A percentile compares a stretch with the other conserved stretches of the same genome.
These are phyloP conservation scores for Notarius quadriscutis DNA, from an alignment of 2,113 vertebrate genomes.

Conservation along the genomic window DNA sequence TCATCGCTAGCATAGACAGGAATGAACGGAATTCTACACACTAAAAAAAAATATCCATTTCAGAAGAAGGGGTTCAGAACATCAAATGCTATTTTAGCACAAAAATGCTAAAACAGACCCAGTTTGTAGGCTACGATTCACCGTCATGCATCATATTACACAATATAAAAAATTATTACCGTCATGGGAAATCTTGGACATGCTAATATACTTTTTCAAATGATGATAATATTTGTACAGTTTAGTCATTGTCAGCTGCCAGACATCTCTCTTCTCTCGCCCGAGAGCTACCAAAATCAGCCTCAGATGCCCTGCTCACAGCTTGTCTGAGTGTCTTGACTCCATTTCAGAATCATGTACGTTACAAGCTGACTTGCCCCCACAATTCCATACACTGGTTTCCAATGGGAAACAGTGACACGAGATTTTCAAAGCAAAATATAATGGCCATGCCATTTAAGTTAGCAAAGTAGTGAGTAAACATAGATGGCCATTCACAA, in stretches of 20 bases:
- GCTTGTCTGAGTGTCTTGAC: neutral
- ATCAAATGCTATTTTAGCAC: neutral
- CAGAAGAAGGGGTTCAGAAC: slow-evolving; percentile 5
- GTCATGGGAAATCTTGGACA: neutral
- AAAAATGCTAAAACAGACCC: neutral
- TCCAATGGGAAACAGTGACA: neutral
- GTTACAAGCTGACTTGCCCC: neutral
- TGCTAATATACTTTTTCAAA: neutral
- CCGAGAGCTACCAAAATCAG: neutral
- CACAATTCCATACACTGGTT: neutral
- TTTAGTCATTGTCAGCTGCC: neutral
- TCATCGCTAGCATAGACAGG: neutral
- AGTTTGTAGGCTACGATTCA: slow-evolving; percentile 14
- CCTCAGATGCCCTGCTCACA: neutral
- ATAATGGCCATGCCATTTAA: neutral
- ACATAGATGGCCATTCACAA: neutral
- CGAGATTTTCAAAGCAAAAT: neutral
- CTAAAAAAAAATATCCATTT: neutral
- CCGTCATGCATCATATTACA: neutral
- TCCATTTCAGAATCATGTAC: neutral
- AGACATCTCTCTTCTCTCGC: neutral
- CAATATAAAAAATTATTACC: neutral
- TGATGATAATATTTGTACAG: too few relatives aligned
- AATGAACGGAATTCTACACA: neutral
- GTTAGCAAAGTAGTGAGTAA: neutral